Percentiles rank a stretch among this genome's conserved stretches.
Conservation (phyloP, 2,113 vertebrate species). For the Spea multiplicata region DNA sequence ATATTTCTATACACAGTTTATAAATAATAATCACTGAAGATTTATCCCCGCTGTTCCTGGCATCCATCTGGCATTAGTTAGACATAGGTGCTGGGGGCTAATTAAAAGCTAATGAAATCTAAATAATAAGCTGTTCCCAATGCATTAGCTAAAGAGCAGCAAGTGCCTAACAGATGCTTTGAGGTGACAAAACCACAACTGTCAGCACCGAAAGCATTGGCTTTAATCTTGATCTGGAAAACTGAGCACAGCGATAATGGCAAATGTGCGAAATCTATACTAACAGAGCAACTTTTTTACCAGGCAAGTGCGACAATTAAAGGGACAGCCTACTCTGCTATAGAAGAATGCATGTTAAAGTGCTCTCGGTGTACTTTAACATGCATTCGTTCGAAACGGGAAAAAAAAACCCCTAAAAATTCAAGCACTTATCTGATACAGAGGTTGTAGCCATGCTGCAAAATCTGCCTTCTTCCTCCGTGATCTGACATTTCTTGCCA, state of each 20-base stretch:
- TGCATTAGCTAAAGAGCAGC: slow-evolving; percentile 57
- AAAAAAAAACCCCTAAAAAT: too few species aligned
- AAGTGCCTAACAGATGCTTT: slow-evolving; percentile 59
- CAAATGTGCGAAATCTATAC: slow-evolving; percentile 49
- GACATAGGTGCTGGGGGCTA: slow-evolving; percentile 56
- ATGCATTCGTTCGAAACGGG: too few species aligned
- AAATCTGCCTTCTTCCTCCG: too few species aligned
- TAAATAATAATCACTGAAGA: slow-evolving; percentile 46
- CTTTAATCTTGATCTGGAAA: slow-evolving; percentile 53
- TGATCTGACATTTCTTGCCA: too few species aligned
- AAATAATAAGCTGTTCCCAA: slow-evolving; percentile 57
- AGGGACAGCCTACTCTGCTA: too few species aligned
- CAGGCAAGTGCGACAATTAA: background rate
- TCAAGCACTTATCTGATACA: too few species aligned
- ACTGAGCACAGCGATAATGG: slow-evolving; percentile 54
- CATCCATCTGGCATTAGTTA: slow-evolving; percentile 59
- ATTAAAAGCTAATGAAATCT: slow-evolving; percentile 66
- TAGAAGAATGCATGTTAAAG: too few species aligned
- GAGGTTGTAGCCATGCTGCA: too few species aligned
- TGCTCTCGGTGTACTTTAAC: too few species aligned
- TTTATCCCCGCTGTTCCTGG: slow-evolving; percentile 46
- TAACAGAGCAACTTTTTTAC: background rate
- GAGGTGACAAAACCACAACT: slow-evolving; percentile 51
- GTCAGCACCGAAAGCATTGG: slow-evolving; percentile 57
- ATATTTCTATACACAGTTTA: slow-evolving; percentile 25